Evolutionary conservation across 1,140 invertebrate genomes (phyloP).

Genomic region (Yoshiicerus persimilis): DNA sequence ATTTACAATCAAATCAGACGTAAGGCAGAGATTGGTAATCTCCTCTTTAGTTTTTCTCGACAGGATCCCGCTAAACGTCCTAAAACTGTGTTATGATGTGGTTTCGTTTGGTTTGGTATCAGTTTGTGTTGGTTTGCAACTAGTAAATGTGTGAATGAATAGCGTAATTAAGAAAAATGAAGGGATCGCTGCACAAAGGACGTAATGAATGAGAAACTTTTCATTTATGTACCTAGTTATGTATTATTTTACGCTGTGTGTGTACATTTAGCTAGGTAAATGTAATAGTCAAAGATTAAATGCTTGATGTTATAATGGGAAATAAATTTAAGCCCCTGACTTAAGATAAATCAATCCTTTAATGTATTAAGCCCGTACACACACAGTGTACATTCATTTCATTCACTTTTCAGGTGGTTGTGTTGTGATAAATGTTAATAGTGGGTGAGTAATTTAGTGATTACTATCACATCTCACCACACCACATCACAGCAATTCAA

Average conservation of each 20-base stretch:
- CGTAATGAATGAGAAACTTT: conserved; percentile 1
- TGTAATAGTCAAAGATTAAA: not conserved
- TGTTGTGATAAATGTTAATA: not conserved
- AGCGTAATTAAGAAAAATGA: not conserved
- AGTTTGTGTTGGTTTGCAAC: too few species aligned
- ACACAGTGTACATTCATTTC: too few species aligned
- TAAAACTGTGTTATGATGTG: not conserved
- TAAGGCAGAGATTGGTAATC: not conserved
- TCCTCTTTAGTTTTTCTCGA: not conserved
- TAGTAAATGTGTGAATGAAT: not conserved
- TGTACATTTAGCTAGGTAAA: not conserved
- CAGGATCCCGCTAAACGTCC: not conserved
- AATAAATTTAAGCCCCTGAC: not conserved
- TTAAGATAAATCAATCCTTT: not conserved
- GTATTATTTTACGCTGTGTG: not conserved
- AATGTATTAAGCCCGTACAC: not conserved
- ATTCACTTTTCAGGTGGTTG: not conserved
- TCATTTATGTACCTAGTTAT: not conserved
- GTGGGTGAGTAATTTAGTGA: not conserved
- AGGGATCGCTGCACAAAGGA: not conserved
- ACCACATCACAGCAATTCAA: not conserved
- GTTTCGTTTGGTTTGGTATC: not conserved
- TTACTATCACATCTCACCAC: not conserved
- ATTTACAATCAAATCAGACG: not conserved
- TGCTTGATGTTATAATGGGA: not conserved